phyloP scores from a whole-genome alignment of 2,113 vertebrate species.

The Pitta sordida region DNA sequence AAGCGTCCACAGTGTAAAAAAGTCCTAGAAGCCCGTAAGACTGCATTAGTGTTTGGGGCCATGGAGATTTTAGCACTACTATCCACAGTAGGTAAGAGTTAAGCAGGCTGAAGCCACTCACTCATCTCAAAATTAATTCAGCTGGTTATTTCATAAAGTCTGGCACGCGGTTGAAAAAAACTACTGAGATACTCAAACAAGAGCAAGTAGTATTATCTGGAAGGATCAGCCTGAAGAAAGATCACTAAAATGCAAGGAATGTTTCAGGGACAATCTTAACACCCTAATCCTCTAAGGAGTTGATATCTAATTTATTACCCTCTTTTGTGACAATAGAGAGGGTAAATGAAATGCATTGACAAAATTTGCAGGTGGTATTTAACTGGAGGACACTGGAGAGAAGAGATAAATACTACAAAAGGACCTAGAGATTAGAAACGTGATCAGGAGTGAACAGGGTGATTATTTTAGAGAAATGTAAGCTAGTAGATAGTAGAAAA shows the following conservation, averaged over 20 bases:
- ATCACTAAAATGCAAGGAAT: background rate
- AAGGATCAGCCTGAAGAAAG: background rate
- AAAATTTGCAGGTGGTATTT: background rate
- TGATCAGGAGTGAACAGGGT: background rate
- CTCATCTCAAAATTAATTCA: background rate
- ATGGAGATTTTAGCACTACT: background rate
- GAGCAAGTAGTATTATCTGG: background rate
- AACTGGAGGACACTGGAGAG: background rate
- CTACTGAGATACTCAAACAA: background rate
- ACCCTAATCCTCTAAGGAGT: background rate
- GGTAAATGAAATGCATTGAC: background rate
- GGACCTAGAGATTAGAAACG: background rate
- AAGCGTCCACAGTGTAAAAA: background rate
- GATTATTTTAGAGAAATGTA: background rate
- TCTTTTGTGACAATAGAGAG: background rate
- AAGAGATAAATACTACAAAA: background rate
- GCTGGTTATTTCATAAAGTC: background rate
- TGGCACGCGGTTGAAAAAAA: background rate
- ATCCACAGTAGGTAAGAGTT: background rate
- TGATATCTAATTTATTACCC: background rate
- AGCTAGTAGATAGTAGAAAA: background rate
- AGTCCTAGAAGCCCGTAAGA: background rate
- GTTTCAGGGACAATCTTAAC: background rate
- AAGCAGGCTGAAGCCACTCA: background rate
- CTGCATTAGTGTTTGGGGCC: background rate